phyloP scores from a whole-genome alignment of 2,113 vertebrate species.

The Dromaius novaehollandiae region DNA sequence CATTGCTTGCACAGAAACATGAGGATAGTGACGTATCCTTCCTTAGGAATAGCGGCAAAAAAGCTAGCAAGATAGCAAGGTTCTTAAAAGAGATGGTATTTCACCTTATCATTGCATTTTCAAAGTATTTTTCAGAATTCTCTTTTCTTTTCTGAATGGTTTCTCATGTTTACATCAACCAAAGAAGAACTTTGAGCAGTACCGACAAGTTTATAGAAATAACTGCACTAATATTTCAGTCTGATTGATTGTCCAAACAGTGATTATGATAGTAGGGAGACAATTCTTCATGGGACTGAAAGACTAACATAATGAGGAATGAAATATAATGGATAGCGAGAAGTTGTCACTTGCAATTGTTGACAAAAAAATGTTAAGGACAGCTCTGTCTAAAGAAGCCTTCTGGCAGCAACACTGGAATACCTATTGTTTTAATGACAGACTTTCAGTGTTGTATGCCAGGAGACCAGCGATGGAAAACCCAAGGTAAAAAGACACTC shows the following conservation, averaged over 20 bases:
- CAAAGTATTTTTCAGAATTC: background rate
- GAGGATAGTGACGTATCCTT: background rate
- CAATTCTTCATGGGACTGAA: background rate
- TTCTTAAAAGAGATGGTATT: background rate
- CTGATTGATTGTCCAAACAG: background rate
- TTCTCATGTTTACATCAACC: background rate
- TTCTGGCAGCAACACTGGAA: background rate
- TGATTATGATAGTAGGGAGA: background rate
- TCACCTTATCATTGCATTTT: background rate
- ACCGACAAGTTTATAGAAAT: background rate
- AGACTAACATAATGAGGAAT: background rate
- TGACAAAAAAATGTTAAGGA: background rate
- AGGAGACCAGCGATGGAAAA: slow-evolving; percentile 73
- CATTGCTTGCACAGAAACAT: background rate
- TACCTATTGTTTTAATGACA: background rate
- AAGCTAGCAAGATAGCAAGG: background rate
- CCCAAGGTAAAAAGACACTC: slow-evolving; percentile 72
- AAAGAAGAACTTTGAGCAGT: background rate
- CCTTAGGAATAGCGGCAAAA: background rate
- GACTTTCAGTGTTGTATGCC: slow-evolving; percentile 63
- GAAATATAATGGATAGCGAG: background rate
- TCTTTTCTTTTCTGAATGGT: background rate
- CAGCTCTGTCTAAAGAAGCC: background rate
- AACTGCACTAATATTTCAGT: background rate
- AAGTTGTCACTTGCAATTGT: background rate